Conservation (phyloP, 2,113 vertebrate species). For the human region GRCh38 chr2:48659501-48660000, state of each 20-base stretch:
- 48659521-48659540: too few species aligned
- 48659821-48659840: neutral
- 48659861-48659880: neutral
- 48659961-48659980: neutral
- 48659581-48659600: neutral
- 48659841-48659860: neutral
- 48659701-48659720: conserved; percentile 3
- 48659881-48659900: neutral
- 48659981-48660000: neutral
- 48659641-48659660: neutral
- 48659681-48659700: neutral
- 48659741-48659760: neutral
- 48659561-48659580: neutral
- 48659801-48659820: neutral
- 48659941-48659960: neutral
- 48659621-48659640: neutral
- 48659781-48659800: neutral
- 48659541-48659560: neutral
- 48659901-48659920: neutral
- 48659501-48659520: neutral
- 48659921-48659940: neutral
- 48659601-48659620: neutral
- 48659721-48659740: neutral
- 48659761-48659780: neutral
- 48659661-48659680: neutral